Percentiles rank a stretch among this genome's conserved stretches.
phyloP scores from a whole-genome alignment of 2,113 vertebrate genomes.

The Ammospiza nelsoni region DNA sequence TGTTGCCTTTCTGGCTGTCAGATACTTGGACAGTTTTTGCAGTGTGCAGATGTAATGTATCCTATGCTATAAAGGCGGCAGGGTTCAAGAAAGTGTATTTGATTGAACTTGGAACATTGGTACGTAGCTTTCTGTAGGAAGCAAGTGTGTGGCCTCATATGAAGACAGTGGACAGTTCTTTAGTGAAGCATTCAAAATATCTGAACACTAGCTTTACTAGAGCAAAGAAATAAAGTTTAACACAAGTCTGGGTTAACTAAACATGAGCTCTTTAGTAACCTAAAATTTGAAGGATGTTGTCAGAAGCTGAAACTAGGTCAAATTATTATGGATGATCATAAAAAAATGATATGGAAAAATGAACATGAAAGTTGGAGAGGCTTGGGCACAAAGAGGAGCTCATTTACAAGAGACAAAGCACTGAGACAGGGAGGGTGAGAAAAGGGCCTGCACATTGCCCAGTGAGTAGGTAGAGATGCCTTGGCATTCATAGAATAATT shows the following conservation, averaged over 20 bases:
- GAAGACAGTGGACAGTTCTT: not conserved
- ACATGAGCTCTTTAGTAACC: not conserved
- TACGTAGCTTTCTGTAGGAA: not conserved
- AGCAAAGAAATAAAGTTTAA: not conserved
- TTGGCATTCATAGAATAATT: not conserved
- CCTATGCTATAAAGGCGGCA: not conserved
- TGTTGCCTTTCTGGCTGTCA: not conserved
- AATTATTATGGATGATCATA: not conserved
- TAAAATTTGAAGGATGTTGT: not conserved
- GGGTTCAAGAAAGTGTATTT: not conserved
- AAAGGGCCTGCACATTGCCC: not conserved
- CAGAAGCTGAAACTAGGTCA: not conserved
- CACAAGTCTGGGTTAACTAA: not conserved
- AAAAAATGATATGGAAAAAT: not conserved
- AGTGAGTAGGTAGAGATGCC: not conserved
- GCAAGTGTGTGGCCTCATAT: not conserved
- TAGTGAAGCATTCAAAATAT: not conserved
- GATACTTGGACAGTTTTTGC: not conserved
- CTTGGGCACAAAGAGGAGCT: not conserved
- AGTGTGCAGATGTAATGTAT: not conserved
- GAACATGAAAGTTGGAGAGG: not conserved
- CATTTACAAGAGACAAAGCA: not conserved
- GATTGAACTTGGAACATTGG: not conserved
- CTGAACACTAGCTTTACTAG: not conserved
- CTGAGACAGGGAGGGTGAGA: not conserved